Conservation (phyloP, 2,797 vertebrate genomes). For the Pseudochirops corinnae region DNA sequence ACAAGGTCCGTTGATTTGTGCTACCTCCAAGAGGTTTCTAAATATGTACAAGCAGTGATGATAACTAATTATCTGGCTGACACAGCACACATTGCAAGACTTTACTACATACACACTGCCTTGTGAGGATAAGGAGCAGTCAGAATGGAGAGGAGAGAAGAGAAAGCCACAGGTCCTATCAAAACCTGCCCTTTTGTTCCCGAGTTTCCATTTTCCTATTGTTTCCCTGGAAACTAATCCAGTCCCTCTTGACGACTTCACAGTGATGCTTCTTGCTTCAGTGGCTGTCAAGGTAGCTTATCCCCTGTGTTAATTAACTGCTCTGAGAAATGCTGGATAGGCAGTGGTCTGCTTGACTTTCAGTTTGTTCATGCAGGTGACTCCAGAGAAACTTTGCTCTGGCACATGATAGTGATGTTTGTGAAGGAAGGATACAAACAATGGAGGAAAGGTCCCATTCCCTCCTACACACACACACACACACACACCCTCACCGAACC, state of each 20-base stretch:
- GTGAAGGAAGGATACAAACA: slow-evolving; percentile 25
- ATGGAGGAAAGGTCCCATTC: slow-evolving; percentile 3
- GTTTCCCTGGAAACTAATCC: slow-evolving; percentile 73
- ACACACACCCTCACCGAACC: not conserved
- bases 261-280: not conserved
- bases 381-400: slow-evolving; percentile 64
- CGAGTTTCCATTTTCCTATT: slow-evolving; percentile 35
- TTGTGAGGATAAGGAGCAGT: not conserved
- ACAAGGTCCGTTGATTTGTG: not conserved
- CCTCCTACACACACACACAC: not conserved
- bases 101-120: not conserved
- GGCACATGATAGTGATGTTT: not conserved
- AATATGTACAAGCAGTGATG: slow-evolving; percentile 4
- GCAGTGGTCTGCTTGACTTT: slow-evolving; percentile 39
- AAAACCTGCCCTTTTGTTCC: not conserved
- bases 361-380: slow-evolving; percentile 63
- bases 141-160: not conserved
- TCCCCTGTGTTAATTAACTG: slow-evolving; percentile 65
- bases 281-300: slow-evolving; percentile 54
- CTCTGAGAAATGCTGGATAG: slow-evolving; percentile 59
- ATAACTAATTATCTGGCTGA: slow-evolving; percentile 47
- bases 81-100: not conserved
- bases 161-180: slow-evolving; percentile 1
- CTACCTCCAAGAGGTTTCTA: slow-evolving; percentile 43
- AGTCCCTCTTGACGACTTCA: not conserved